phyloP scores from a whole-genome alignment of 2,797 vertebrate species.

The Darevskia mixta region DNA sequence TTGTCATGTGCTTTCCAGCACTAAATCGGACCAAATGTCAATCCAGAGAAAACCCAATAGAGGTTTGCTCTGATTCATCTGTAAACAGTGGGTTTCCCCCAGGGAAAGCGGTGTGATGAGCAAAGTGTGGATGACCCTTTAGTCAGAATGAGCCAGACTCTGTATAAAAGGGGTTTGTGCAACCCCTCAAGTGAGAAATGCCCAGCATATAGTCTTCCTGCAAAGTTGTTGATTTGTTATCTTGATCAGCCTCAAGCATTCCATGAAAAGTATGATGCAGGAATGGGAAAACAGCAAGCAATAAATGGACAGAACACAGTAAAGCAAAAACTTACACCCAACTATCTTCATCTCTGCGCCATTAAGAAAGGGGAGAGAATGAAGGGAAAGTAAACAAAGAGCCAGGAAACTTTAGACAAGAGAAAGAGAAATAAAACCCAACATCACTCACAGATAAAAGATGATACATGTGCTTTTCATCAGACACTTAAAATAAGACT shows the following conservation, averaged over 20 bases:
- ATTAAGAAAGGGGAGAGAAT: slow-evolving; percentile 78
- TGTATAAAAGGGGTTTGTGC: background rate
- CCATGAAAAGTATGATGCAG: slow-evolving; percentile 71
- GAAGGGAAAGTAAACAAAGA: slow-evolving; percentile 76
- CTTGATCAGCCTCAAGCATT: slow-evolving; percentile 71
- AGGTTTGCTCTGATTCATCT: no score
- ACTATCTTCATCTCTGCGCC: slow-evolving; percentile 87
- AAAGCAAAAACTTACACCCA: slow-evolving; percentile 87
- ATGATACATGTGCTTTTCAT: slow-evolving; percentile 79
- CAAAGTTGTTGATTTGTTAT: slow-evolving; percentile 47
- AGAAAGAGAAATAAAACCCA: slow-evolving; percentile 78
- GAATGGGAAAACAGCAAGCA: slow-evolving; percentile 80
- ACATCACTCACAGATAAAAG: slow-evolving; percentile 75
- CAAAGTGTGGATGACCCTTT: no score
- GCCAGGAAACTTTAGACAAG: slow-evolving; percentile 77
- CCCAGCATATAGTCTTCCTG: slow-evolving; percentile 42
- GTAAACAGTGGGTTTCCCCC: no score
- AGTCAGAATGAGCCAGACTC: background rate
- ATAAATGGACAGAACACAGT: slow-evolving; percentile 78
- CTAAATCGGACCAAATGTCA: no score
- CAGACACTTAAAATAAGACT: slow-evolving; percentile 76
- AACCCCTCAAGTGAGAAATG: background rate
- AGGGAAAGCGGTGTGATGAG: no score
- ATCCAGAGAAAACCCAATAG: no score
- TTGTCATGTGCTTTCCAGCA: no score